A percentile compares a stretch with the other conserved stretches of the same genome.
These are phyloP conservation scores for Macheiramphus alcinus DNA, from an alignment of 2,113 vertebrate genomes.

Conservation along the genomic window DNA sequence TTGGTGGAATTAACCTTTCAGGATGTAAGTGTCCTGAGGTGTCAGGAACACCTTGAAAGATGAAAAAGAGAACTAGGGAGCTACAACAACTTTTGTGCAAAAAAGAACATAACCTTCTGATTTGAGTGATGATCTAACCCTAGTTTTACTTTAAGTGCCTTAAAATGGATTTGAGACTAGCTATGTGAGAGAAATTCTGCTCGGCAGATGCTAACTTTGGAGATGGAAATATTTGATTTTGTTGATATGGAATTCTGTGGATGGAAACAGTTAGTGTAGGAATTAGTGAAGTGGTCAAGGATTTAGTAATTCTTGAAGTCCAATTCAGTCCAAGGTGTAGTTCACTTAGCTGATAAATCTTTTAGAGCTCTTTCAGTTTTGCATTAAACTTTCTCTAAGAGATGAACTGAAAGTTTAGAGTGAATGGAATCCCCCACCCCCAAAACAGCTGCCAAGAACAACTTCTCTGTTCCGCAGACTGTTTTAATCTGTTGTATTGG, in stretches of 20 bases:
- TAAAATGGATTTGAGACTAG: background rate
- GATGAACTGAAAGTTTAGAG: background rate
- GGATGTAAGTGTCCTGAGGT: background rate
- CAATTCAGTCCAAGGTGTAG: background rate
- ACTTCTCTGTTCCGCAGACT: background rate
- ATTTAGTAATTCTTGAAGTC: background rate
- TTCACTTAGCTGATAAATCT: background rate
- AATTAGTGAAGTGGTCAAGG: background rate
- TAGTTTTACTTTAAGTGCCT: background rate
- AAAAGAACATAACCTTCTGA: background rate
- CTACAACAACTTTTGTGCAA: background rate
- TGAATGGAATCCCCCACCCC: background rate
- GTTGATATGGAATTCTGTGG: background rate
- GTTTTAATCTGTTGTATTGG: background rate
- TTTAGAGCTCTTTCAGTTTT: background rate
- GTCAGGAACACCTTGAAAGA: background rate
- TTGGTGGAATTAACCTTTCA: background rate
- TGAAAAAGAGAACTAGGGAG: background rate
- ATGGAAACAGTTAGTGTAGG: background rate
- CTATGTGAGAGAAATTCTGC: background rate
- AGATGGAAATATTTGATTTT: background rate
- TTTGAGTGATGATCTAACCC: background rate
- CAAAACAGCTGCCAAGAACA: background rate
- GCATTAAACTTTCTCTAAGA: background rate
- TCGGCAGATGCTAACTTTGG: background rate